Percentiles rank a stretch among this genome's conserved stretches.
Evolutionary conservation across 2,888 invertebrate species (phyloP).

Genomic region (Atrina japonica): DNA sequence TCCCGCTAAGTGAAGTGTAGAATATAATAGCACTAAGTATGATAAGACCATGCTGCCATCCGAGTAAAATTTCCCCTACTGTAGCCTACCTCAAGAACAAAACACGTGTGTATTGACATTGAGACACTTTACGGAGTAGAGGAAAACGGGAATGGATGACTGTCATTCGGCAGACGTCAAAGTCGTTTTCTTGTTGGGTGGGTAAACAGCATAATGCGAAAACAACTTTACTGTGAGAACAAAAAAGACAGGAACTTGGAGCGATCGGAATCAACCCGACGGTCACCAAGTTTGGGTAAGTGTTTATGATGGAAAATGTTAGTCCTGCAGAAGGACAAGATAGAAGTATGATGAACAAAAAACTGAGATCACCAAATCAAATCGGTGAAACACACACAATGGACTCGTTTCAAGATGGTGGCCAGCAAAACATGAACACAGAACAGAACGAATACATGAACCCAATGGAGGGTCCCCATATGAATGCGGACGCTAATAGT

Average conservation of each 20-base stretch:
- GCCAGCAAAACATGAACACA: conserved; percentile 73
- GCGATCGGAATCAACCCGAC: conserved; percentile 49
- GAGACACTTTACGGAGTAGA: conserved; percentile 16
- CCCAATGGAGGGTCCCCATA: conserved; percentile 71
- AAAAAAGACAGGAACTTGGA: conserved; percentile 60
- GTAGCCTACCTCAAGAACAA: conserved; percentile 60
- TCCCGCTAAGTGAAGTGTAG: conserved; percentile 80
- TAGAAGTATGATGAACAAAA: conserved; percentile 60
- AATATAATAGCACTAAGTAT: conserved; percentile 79
- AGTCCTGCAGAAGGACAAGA: conserved; percentile 51
- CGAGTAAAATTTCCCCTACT: conserved; percentile 74
- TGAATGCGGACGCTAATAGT: conserved; percentile 75
- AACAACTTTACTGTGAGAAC: conserved; percentile 67
- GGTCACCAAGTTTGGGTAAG: conserved; percentile 57
- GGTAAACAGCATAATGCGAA: conserved; percentile 66
- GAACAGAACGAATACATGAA: conserved; percentile 69
- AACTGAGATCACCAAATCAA: conserved; percentile 67
- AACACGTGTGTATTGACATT: conserved; percentile 70
- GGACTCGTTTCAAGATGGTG: conserved; percentile 80
- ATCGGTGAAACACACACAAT: conserved; percentile 72
- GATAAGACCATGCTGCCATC: conserved; percentile 80
- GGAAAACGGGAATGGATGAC: conserved; percentile 19
- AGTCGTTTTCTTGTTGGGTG: conserved; percentile 44
- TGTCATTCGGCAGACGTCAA: conserved; percentile 31
- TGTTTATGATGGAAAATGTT: conserved; percentile 62